phyloP scores from a whole-genome alignment of 1,140 invertebrate genomes.

The Rhyacophila brunnea region DNA sequence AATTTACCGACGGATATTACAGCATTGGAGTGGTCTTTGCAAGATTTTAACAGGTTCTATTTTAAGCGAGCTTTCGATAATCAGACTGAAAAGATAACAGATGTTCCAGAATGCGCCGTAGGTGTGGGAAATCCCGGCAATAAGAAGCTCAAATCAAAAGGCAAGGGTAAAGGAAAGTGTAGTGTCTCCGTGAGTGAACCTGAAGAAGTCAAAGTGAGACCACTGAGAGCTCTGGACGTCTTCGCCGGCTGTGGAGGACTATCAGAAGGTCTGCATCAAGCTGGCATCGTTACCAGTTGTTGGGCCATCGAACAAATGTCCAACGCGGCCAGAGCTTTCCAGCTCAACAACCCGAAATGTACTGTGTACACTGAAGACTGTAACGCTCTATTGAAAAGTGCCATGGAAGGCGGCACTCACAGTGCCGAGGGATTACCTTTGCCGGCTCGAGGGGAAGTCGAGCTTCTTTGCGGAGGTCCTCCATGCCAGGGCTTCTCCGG shows the following conservation, averaged over 20 bases:
- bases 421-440: constrained; percentile 59
- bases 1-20: constrained; percentile 47
- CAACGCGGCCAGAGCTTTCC: constrained; percentile 76
- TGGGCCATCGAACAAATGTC: constrained; percentile 86
- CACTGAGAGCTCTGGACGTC: constrained; percentile 74
- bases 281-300: constrained; percentile 64
- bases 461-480: constrained; percentile 84
- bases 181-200: constrained; percentile 46
- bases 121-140: constrained; percentile 61
- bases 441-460: constrained; percentile 79
- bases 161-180: constrained; percentile 71
- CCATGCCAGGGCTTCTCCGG: constrained; percentile 90
- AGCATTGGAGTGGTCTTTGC: constrained; percentile 61
- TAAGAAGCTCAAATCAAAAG: constrained; percentile 67
- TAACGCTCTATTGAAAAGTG: constrained; percentile 68
- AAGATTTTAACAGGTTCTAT: constrained; percentile 72
- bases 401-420: constrained; percentile 57
- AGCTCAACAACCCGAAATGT: constrained; percentile 72
- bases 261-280: constrained; percentile 70
- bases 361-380: constrained; percentile 82
- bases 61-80: constrained; percentile 71
- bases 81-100: constrained; percentile 57
- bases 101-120: constrained; percentile 61
- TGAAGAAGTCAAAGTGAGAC: constrained; percentile 41
- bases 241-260: constrained; percentile 87